Evolutionary conservation across 2,113 vertebrate species (phyloP).

Genomic region (Anser brachyrhynchus): DNA sequence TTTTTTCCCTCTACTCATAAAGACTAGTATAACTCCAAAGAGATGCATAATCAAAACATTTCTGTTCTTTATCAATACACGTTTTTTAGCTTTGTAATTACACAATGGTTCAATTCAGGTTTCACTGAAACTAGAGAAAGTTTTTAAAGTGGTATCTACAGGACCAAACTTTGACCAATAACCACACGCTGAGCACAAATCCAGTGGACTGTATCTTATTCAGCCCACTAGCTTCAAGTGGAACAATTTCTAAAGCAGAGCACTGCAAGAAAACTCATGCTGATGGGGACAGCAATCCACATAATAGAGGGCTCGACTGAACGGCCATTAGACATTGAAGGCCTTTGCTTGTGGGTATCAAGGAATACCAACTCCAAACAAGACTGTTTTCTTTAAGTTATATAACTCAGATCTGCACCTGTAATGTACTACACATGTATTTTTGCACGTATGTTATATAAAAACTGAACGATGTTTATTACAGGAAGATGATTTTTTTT

Average conservation of each 20-base stretch:
- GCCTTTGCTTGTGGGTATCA: neutral
- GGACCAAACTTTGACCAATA: neutral
- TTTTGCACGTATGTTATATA: neutral
- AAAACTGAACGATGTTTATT: neutral
- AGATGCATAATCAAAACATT: neutral
- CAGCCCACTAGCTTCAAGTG: neutral
- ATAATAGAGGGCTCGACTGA: neutral
- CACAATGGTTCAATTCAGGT: neutral
- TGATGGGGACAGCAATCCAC: neutral
- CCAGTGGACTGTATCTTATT: neutral
- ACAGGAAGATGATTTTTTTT: neutral
- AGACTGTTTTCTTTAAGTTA: neutral
- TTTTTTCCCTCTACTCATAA: neutral
- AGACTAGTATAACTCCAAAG: neutral
- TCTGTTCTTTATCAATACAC: neutral
- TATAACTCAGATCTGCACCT: too few species aligned
- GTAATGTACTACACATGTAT: neutral
- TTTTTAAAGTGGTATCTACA: neutral
- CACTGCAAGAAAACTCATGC: too few species aligned
- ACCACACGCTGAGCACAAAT: neutral
- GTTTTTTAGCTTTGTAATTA: neutral
- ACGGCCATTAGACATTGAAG: neutral
- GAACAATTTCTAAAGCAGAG: neutral
- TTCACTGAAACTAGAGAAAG: neutral
- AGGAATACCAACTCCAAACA: neutral